Evolutionary conservation across 2,113 vertebrate species (phyloP).

Genomic region (Macquaria ambigua): DNA sequence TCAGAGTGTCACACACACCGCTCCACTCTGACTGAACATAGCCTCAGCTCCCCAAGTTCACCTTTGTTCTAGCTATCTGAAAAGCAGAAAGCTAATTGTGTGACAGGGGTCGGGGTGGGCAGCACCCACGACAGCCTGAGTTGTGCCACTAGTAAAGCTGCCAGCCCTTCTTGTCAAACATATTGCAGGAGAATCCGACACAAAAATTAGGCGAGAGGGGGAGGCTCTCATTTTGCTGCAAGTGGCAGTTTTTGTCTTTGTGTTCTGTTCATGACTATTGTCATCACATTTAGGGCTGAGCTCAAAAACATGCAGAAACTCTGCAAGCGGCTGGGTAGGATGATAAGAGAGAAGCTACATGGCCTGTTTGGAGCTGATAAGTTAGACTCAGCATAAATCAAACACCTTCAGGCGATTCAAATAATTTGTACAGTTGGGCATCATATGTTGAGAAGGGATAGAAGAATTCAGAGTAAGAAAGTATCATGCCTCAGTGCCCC

Average conservation of each 20-base stretch:
- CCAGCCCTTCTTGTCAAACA: conserved; percentile 80
- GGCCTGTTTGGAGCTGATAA: conserved; percentile 82
- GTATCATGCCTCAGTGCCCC: conserved; percentile 66
- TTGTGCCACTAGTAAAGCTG: conserved; percentile 61
- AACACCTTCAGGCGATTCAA: conserved; percentile 80
- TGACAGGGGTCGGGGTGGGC: conserved; percentile 67
- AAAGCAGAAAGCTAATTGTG: conserved; percentile 80
- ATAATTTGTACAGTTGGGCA: conserved; percentile 80
- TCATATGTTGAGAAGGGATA: conserved; percentile 66
- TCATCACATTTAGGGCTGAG: conserved; percentile 80
- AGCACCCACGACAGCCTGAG: conserved; percentile 56
- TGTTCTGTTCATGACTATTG: conserved; percentile 73
- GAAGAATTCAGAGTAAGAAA: conserved; percentile 66
- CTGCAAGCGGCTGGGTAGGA: conserved; percentile 73
- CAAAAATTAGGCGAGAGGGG: conserved; percentile 50
- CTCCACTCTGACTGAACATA: conserved; percentile 47
- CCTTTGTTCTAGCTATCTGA: conserved; percentile 83
- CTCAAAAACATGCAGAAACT: conserved; percentile 79
- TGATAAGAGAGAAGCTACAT: conserved; percentile 81
- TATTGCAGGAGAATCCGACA: conserved; percentile 64
- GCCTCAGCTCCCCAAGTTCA: conserved; percentile 66
- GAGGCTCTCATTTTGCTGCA: conserved; percentile 70
- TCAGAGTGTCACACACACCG: conserved; percentile 77
- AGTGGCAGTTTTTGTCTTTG: conserved; percentile 79
- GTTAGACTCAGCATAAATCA: conserved; percentile 82